Base-by-base conservation (phyloP, 2,888 invertebrate species). In the Harpagoxenus sublaevis region DNA sequence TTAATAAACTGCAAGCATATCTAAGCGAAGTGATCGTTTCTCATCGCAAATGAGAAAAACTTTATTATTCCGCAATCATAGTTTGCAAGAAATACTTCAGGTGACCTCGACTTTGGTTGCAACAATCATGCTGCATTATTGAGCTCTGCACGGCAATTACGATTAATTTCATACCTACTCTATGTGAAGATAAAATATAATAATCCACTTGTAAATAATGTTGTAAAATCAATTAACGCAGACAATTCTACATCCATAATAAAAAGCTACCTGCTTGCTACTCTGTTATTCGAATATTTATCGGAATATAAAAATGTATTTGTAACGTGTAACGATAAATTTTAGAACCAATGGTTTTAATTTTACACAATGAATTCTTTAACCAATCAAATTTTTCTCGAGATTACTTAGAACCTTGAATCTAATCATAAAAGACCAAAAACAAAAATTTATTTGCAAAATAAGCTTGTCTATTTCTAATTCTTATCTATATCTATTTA, bases 101-200 rank as follows among this genome's bases (percentile, higher is more conserved):
- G 45, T 28, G 86, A 63, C 89, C 87, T 86, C 88, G 88, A 91
- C 87, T 89, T 88, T 90, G 87, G 73, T 63, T 85, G 79, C 83
- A 84, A 85, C 31, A 84, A 66, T 60, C 48, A 48, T 60, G 66
- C 55, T 12, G 28, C n/a, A 45, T 65, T 65, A 78, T 78, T 79
- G 35, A 75, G 55, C 51, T 75, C 48, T 53, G 18, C 23, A 9
- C n/a, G 55, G 23, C 15, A 45, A 81, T 81, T 81, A 60, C 28
- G 28, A 79, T 73, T 79, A 60, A 78, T 78, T 78, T 57, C 48
- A 81, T 74, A 48, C 5, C 15, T 10, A 42, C 15, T 68, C 35
- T 65, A n/a, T 12, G 31, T 53, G 31, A 23, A 53, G 18, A 62
- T 78, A 55, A 78, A 63, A 51, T 75, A 39, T 70, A 65, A 70